Conservation (phyloP, 2,888 invertebrate species). For the Cyclophora punctaria region DNA sequence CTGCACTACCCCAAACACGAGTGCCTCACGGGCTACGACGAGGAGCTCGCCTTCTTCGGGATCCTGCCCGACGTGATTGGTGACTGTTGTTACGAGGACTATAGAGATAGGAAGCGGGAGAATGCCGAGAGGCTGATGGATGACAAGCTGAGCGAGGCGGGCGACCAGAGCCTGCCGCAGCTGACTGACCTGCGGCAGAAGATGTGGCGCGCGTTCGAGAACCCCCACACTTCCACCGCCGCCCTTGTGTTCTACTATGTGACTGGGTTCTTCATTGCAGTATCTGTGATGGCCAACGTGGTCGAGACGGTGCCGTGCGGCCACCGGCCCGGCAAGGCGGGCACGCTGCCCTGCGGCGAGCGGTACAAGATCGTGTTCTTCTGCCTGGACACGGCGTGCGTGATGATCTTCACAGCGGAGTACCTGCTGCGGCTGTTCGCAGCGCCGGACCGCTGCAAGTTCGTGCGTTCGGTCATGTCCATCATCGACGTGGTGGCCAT, state of each 20-base stretch:
- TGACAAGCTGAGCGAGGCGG: slow-evolving; percentile 94
- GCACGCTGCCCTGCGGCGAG: slow-evolving; percentile 96
- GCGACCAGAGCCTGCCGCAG: slow-evolving; percentile 91
- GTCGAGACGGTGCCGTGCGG: slow-evolving; percentile 98
- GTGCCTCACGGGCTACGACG: slow-evolving; percentile 98
- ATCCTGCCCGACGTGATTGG: slow-evolving; percentile 97
- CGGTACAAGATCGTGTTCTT: slow-evolving; percentile 98
- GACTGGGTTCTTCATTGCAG: slow-evolving; percentile 99
- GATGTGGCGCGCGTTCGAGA: slow-evolving; percentile 99
- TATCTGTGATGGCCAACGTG: slow-evolving; percentile 99
- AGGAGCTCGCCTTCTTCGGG: slow-evolving; percentile 99
- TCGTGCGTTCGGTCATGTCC: slow-evolving; percentile 98
- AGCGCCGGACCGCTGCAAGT: slow-evolving; percentile 98
- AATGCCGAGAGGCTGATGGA: slow-evolving; percentile 99
- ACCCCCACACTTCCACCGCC: slow-evolving; percentile 98
- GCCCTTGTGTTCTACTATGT: slow-evolving; percentile 99
- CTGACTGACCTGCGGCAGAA: slow-evolving; percentile 92
- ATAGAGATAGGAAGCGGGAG: slow-evolving; percentile 98
- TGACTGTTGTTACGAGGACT: slow-evolving; percentile 99
- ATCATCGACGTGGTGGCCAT: slow-evolving; percentile 99
- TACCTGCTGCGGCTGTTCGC: slow-evolving; percentile 96
- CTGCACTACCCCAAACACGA: slow-evolving; percentile 99
- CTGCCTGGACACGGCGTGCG: slow-evolving; percentile 99
- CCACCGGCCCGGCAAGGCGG: slow-evolving; percentile 88
- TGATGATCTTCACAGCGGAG: slow-evolving; percentile 99